A percentile compares a stretch with the other conserved stretches of the same genome.
Evolutionary conservation across 2,888 invertebrate species (phyloP).

Genomic region (Autographa pulchrina): DNA sequence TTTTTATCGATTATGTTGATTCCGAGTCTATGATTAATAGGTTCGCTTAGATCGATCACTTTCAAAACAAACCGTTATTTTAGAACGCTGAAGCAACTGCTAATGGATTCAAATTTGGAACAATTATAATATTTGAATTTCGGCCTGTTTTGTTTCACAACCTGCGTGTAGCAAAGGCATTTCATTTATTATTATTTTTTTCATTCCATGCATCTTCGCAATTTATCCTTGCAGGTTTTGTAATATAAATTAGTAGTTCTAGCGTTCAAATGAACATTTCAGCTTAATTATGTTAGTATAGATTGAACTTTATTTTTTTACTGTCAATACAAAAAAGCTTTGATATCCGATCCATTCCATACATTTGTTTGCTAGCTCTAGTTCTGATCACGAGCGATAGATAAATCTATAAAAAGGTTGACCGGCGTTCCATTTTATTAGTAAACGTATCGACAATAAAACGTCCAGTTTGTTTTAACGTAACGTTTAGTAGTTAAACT

Average conservation of each 20-base stretch:
- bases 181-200: too few relatives aligned
- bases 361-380: not conserved
- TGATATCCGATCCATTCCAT: not conserved
- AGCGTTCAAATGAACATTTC: not conserved
- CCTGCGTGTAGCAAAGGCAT: too few relatives aligned
- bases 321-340: not conserved
- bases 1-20: conserved; percentile 58
- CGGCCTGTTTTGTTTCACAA: too few relatives aligned
- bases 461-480: conserved; percentile 46
- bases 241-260: too few relatives aligned
- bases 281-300: not conserved
- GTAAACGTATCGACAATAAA: conserved; percentile 55
- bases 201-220: too few relatives aligned
- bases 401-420: conserved; percentile 12
- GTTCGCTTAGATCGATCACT: conserved; percentile 42
- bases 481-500: conserved; percentile 33
- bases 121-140: too few relatives aligned
- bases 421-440: conserved; percentile 42
- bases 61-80: conserved; percentile 26
- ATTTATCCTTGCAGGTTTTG: too few relatives aligned
- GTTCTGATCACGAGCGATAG: not conserved
- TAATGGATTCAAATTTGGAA: not conserved
- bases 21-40: conserved; percentile 53
- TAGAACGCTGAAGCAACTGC: not conserved
- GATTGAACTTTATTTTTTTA: not conserved